These are phyloP conservation scores for Siderastrea radians DNA, from an alignment of 92 coral and sea anemone species.

Conservation along the genomic window DNA sequence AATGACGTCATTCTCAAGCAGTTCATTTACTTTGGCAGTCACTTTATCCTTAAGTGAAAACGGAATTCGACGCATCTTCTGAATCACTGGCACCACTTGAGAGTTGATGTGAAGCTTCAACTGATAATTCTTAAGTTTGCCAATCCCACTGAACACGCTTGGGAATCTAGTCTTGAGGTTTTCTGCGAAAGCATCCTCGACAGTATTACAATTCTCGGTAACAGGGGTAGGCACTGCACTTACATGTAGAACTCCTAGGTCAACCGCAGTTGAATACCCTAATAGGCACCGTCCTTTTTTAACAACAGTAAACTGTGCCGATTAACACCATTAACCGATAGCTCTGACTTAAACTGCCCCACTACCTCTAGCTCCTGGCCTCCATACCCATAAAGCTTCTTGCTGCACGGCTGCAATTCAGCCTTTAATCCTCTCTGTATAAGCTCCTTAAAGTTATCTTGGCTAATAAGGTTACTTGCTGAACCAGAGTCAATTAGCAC, in stretches of 20 bases:
- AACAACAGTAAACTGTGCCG: conserved; percentile 53
- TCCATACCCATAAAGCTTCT: conserved; percentile 63
- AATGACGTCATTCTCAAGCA: conserved; percentile 57
- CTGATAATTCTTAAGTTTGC: conserved; percentile 70
- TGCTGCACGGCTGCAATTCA: conserved; percentile 40
- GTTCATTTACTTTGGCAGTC: conserved; percentile 68
- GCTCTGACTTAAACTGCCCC: conserved; percentile 61
- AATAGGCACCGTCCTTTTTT: conserved; percentile 71
- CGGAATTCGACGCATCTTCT: conserved; percentile 62
- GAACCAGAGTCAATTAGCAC: conserved; percentile 77
- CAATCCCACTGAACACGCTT: conserved; percentile 63
- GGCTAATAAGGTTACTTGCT: conserved; percentile 67
- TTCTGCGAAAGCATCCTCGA: conserved; percentile 14
- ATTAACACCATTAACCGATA: conserved; percentile 17
- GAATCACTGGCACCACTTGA: conserved; percentile 57
- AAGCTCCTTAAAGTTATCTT: conserved; percentile 29
- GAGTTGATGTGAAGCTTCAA: conserved; percentile 54
- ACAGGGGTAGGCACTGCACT: conserved; percentile 42
- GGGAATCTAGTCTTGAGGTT: conserved; percentile 60
- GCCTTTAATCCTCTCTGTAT: conserved; percentile 47
- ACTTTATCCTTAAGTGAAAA: conserved; percentile 55
- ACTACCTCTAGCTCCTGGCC: conserved; percentile 54
- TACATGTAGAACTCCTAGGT: conserved; percentile 62
- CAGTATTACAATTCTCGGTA: conserved; percentile 47
- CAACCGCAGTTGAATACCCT: conserved; percentile 56